These are phyloP conservation scores for Drosophila pruinosa DNA, from an alignment of 1,140 invertebrate species.

Conservation along the genomic window DNA sequence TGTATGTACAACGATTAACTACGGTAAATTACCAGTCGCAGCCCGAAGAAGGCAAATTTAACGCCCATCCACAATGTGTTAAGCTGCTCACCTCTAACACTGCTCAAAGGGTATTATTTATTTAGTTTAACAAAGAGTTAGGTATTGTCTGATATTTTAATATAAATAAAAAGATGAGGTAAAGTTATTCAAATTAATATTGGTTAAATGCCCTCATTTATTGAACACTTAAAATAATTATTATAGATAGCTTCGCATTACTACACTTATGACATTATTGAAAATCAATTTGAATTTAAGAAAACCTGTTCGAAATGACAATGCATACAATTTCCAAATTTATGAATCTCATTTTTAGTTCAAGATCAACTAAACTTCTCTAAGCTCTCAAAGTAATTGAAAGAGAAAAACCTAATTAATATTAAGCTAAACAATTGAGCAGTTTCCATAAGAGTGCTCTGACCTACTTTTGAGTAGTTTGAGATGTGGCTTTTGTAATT, in stretches of 20 bases:
- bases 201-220: no score
- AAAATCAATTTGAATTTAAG: neutral
- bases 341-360: neutral
- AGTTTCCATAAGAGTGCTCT: neutral
- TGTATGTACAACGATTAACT: conserved; percentile 31
- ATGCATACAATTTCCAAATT: neutral
- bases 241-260: no score
- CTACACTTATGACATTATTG: no score
- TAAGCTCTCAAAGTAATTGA: neutral
- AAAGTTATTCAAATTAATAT: no score
- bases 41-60: neutral
- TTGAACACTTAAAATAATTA: no score
- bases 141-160: no score
- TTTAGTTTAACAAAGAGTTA: no score
- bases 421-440: no score
- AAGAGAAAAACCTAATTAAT: no score
- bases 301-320: neutral
- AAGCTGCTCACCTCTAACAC: neutral
- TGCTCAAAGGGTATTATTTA: neutral
- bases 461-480: neutral
- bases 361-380: neutral
- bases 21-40: conserved; percentile 10
- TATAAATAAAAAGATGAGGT: no score
- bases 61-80: neutral
- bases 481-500: conserved; percentile 14